Percentiles rank a stretch among this genome's conserved stretches.
Conservation (phyloP, 2,797 vertebrate genomes). For the Halcyon leucocephala region DNA sequence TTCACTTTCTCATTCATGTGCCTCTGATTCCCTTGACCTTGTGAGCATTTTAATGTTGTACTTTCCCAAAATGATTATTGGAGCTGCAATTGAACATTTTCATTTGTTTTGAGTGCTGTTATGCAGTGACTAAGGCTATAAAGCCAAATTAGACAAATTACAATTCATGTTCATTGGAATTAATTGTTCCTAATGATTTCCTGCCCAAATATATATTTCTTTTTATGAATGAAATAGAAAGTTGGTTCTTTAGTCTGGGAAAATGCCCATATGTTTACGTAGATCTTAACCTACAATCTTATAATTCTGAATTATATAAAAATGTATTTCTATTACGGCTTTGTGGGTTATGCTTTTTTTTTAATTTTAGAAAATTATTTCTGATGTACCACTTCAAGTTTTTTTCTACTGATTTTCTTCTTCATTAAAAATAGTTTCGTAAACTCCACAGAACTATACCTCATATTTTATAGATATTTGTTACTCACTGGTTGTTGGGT, state of each 20-base stretch:
- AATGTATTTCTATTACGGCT: background rate
- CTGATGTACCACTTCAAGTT: background rate
- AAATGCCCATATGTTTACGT: background rate
- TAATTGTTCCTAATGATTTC: slow-evolving; percentile 34
- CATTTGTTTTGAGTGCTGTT: background rate
- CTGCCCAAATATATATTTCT: background rate
- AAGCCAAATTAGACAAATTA: slow-evolving; percentile 13
- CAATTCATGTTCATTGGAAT: background rate
- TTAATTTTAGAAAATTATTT: background rate
- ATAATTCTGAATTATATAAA: background rate
- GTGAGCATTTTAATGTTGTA: background rate
- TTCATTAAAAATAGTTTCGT: background rate
- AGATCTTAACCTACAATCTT: background rate
- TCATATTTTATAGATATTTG: background rate
- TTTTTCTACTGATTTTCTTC: background rate
- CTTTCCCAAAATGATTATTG: background rate
- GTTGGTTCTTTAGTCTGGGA: background rate
- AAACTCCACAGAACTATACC: background rate
- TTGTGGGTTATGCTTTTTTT: background rate
- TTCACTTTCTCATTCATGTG: background rate
- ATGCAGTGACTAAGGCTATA: background rate
- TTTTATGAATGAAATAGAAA: background rate
- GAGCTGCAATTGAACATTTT: background rate
- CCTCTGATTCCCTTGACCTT: background rate
- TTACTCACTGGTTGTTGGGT: background rate